These are phyloP conservation scores for Distichodus sexfasciatus DNA, from an alignment of 2,797 vertebrate genomes.

Conservation along the genomic window DNA sequence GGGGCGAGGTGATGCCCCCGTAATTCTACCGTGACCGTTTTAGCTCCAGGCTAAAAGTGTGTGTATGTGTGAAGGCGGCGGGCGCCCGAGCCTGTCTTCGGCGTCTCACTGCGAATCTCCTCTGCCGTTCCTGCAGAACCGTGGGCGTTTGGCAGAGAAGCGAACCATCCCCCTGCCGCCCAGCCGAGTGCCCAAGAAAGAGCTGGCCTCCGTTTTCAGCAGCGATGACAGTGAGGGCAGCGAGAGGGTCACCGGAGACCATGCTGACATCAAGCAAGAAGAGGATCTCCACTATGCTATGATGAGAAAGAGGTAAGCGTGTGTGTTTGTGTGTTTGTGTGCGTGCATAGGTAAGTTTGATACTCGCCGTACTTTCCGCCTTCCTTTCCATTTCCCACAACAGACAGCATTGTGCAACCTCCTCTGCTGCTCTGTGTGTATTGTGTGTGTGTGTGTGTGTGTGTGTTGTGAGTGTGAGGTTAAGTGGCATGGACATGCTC, in stretches of 20 bases:
- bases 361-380: background rate
- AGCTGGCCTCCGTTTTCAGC: conserved; percentile 84
- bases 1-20: background rate
- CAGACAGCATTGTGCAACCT: too few species aligned
- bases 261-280: conserved; percentile 89
- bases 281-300: conserved; percentile 88
- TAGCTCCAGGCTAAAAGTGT: conserved; percentile 14
- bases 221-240: conserved; percentile 90
- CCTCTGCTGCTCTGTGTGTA: background rate
- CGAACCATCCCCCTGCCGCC: conserved; percentile 89
- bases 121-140: conserved; percentile 79
- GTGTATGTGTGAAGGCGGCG: conserved; percentile 10
- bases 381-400: too few species aligned
- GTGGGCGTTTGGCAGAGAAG: conserved; percentile 95
- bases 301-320: conserved; percentile 94
- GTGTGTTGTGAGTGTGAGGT: background rate
- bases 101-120: conserved; percentile 45
- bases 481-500: too few species aligned
- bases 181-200: conserved; percentile 87
- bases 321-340: conserved; percentile 15
- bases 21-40: background rate
- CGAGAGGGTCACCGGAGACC: conserved; percentile 81
- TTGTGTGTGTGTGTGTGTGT: background rate
- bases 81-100: conserved; percentile 47
- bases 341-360: background rate